phyloP scores from a whole-genome alignment of 2,113 vertebrate genomes.

The Cyanocitta stelleri region DNA sequence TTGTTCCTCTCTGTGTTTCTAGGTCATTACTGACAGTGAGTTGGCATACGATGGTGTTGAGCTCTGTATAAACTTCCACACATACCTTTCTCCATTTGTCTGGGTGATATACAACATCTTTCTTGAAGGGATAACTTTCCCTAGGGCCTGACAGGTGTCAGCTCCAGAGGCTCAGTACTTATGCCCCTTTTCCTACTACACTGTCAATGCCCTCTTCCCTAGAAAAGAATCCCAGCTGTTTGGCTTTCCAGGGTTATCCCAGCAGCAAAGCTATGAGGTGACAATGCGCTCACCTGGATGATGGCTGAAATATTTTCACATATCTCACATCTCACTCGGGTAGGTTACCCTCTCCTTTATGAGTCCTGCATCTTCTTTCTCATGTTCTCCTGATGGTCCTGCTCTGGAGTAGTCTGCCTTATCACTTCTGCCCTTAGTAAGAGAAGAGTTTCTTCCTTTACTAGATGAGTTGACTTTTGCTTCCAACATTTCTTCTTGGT shows the following conservation, averaged over 20 bases:
- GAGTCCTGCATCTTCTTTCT: background rate
- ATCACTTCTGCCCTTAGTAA: background rate
- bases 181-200: background rate
- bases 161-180: background rate
- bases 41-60: fast-evolving
- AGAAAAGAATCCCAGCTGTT: background rate
- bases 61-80: background rate
- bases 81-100: background rate
- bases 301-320: background rate
- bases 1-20: background rate
- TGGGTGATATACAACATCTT: background rate
- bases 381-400: background rate
- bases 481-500: background rate
- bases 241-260: background rate
- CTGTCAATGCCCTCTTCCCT: background rate
- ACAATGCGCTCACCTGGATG: background rate
- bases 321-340: background rate
- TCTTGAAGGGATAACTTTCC: background rate
- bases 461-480: background rate
- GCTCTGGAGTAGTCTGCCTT: background rate
- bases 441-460: background rate
- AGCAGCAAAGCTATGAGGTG: background rate
- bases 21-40: background rate
- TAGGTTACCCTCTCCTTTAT: background rate
- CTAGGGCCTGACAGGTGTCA: background rate